A percentile compares a stretch with the other conserved stretches of the same genome.
Conservation (phyloP, 2,113 vertebrate species). For the Elaphurus davidianus region DNA sequence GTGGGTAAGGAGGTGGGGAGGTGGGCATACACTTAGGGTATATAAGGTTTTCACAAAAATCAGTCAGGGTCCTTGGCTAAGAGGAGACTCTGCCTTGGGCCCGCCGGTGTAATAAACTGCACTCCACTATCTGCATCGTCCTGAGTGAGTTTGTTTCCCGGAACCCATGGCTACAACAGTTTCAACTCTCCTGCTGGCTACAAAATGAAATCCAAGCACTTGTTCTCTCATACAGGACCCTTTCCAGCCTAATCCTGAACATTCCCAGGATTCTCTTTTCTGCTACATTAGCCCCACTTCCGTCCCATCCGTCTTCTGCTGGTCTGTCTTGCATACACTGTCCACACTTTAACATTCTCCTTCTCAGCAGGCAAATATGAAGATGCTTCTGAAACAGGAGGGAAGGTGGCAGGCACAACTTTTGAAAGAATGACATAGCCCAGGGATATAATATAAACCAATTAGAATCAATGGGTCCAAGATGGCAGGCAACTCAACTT, state of each 20-base stretch:
- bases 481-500: background rate
- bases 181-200: background rate
- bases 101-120: accelerated
- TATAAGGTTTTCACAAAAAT: background rate
- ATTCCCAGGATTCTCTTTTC: background rate
- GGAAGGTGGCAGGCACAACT: background rate
- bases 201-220: background rate
- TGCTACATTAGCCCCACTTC: background rate
- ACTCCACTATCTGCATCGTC: background rate
- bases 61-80: background rate
- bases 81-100: background rate
- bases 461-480: background rate
- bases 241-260: background rate
- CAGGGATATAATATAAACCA: background rate
- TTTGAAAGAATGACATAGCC: background rate
- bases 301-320: no score
- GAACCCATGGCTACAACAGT: background rate
- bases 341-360: background rate
- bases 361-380: background rate
- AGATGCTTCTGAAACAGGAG: background rate
- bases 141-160: background rate
- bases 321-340: background rate
- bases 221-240: background rate
- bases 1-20: background rate
- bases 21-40: background rate